These are phyloP conservation scores for Drosophila biarmipes DNA, from an alignment of 1,140 invertebrate species.

Conservation along the genomic window DNA sequence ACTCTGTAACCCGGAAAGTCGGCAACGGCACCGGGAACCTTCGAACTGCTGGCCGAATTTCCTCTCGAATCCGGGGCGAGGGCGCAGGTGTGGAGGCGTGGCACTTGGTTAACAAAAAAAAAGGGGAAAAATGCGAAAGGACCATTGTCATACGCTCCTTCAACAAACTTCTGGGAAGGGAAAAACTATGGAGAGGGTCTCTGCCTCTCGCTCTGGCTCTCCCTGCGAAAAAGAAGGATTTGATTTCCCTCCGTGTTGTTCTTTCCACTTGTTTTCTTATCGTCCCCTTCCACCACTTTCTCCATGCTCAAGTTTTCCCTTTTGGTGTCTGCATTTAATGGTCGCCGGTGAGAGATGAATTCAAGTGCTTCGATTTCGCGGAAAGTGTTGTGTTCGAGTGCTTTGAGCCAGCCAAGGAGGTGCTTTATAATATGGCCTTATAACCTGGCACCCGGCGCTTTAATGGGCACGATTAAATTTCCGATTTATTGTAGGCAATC, in stretches of 20 bases:
- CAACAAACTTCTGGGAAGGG: neutral
- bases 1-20: conserved; percentile 14
- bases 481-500: neutral
- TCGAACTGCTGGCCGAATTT: conserved; percentile 36
- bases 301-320: conserved; percentile 10
- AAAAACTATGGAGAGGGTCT: neutral
- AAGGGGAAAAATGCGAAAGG: neutral
- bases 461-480: neutral
- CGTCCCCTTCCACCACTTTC: neutral
- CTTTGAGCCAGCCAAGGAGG: conserved; percentile 3
- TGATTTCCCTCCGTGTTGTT: conserved; percentile 41
- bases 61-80: conserved; percentile 15
- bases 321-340: conserved; percentile 41
- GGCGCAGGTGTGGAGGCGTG: conserved; percentile 54
- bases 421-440: neutral
- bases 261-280: neutral
- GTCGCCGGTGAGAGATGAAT: conserved; percentile 31
- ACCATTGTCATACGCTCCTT: conserved; percentile 33
- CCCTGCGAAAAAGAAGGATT: conserved; percentile 6
- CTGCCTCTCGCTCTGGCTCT: neutral
- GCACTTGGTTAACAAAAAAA: conserved; percentile 22
- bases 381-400: conserved; percentile 24
- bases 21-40: conserved; percentile 1
- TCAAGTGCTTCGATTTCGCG: conserved; percentile 42
- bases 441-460: conserved; percentile 4